phyloP scores from a whole-genome alignment of 2,888 invertebrate species.

The Hymenopus coronatus region DNA sequence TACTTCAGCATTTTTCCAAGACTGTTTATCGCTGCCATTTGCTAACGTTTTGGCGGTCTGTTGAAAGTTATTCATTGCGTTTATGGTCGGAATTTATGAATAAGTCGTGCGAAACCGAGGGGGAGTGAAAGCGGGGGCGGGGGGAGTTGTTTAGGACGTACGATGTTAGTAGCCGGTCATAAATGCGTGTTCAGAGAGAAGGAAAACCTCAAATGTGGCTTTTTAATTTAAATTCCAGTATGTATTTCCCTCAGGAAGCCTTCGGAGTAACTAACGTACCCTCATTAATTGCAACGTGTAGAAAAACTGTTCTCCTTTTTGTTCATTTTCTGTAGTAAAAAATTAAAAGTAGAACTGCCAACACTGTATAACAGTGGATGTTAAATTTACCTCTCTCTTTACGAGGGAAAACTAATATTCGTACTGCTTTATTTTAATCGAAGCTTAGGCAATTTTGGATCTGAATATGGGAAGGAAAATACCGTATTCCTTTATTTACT shows the following conservation, averaged over 20 bases:
- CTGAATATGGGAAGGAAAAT: no score
- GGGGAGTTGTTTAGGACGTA: neutral
- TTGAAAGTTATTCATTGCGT: neutral
- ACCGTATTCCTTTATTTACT: no score
- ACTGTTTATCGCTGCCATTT: neutral
- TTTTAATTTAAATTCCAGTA: neutral
- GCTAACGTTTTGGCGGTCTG: neutral
- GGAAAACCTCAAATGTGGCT: neutral
- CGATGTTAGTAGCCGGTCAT: neutral
- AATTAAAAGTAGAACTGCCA: neutral
- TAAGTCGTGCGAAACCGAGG: neutral
- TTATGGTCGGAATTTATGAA: neutral
- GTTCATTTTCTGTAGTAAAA: neutral
- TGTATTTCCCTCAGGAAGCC: neutral
- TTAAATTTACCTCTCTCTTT: neutral
- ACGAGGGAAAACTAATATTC: neutral
- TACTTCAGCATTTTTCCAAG: neutral
- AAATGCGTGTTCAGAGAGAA: neutral
- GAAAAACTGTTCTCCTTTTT: neutral
- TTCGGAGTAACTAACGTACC: neutral
- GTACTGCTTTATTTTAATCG: neutral
- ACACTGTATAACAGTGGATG: neutral
- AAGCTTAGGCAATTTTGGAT: no score
- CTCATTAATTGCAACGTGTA: neutral
- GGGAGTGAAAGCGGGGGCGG: no score